These are phyloP conservation scores for Thera britannica DNA, from an alignment of 2,888 invertebrate genomes.

Conservation along the genomic window DNA sequence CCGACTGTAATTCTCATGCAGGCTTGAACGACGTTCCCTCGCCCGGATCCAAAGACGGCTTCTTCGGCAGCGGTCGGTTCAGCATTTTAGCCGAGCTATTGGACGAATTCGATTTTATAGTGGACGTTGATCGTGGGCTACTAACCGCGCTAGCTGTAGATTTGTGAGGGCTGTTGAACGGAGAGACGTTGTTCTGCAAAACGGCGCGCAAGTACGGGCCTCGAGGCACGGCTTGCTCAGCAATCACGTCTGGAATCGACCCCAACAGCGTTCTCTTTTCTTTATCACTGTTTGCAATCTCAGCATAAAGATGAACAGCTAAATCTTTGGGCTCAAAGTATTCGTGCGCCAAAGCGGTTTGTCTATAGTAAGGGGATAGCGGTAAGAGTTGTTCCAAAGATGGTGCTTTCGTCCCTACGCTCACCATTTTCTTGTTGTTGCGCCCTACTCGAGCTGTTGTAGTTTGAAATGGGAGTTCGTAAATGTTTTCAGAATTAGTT, in stretches of 20 bases:
- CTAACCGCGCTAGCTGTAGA: constrained; percentile 49
- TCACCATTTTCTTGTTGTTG: constrained; percentile 77
- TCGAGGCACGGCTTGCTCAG: constrained; percentile 71
- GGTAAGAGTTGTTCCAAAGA: constrained; percentile 85
- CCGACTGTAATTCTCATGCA: constrained; percentile 53
- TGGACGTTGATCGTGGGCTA: constrained; percentile 55
- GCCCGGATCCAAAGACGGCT: constrained; percentile 78
- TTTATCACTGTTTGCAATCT: constrained; percentile 80
- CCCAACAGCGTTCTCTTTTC: constrained; percentile 63
- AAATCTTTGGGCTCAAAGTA: constrained; percentile 83
- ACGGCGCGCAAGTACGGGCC: constrained; percentile 87
- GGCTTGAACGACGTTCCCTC: constrained; percentile 70
- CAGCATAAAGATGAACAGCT: constrained; percentile 86
- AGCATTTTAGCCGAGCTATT: constrained; percentile 85
- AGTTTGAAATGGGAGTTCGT: constrained; percentile 85
- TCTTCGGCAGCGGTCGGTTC: constrained; percentile 88
- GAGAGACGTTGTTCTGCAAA: constrained; percentile 65
- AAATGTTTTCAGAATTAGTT: constrained; percentile 78
- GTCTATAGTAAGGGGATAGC: constrained; percentile 74
- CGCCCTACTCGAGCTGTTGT: constrained; percentile 69
- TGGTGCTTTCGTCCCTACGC: constrained; percentile 84
- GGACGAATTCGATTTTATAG: constrained; percentile 65
- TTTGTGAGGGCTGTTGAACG: constrained; percentile 50
- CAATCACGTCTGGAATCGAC: constrained; percentile 76
- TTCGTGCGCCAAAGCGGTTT: constrained; percentile 74